Evolutionary conservation across 2,113 vertebrate species (phyloP), one percentile per base, ranked within the genome.

Genomic region (Chionis minor): DNA sequence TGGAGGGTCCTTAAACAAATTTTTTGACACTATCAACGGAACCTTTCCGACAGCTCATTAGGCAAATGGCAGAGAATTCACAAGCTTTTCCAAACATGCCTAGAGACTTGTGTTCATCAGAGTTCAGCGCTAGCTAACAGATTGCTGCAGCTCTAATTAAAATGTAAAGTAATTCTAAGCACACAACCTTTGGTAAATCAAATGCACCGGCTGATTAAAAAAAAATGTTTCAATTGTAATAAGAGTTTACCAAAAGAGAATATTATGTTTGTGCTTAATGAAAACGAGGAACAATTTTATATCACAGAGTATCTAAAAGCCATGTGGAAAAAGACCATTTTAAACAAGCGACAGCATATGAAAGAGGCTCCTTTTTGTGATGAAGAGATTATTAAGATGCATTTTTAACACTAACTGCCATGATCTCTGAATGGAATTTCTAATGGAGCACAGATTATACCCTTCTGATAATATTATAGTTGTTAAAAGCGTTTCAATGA

Each of bases 61-160:
- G 65, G 75, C 3, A 1, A 94, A 91, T n/a, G 63, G 70, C 83
- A 85, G 65, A 81, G 63, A 81, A 96, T 83, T 92, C 85, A 88
- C 67, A 52, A 96, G 86, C 73, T 94, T 88, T 88, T 81, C 87
- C 85, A 96, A 92, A 95, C 85, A 81, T 44, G 91, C 92, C 81
- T 17, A 66, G 89, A 94, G 92, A 95, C 73, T 87, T 6, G 0
- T 91, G 77, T n/a, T 94, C 85, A 80, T 75, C 92, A 58, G 91
- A 83, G 65, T 62, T 95, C 94, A 74, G 45, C n/a, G 79, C 63
- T 72, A 80, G 88, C 86, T 92, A 97, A 88, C 92, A 92, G 87
- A 97, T 91, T 91, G 94, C 79, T 93, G 74, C 71, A 88, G 77
- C 67, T 94, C 69, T 93, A 95, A 97, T 95, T 97, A 97, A 97